These are phyloP conservation scores for Peromyscus leucopus DNA, from an alignment of 2,113 vertebrate species.

Conservation along the genomic window DNA sequence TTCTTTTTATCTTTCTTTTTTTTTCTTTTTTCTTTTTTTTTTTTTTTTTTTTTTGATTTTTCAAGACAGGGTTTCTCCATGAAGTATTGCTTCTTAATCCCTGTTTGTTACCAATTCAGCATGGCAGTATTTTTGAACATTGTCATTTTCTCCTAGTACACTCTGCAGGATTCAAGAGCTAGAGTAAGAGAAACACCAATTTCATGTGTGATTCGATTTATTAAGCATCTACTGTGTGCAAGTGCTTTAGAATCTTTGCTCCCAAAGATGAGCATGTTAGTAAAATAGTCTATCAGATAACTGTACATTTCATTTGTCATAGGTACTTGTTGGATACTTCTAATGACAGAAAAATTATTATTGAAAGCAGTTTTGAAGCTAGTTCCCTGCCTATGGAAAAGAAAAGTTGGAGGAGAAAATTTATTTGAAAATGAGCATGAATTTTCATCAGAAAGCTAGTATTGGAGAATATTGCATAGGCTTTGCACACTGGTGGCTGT, in stretches of 20 bases:
- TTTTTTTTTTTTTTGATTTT: too few relatives aligned
- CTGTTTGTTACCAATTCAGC: background rate
- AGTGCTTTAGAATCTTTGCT: constrained; percentile 1
- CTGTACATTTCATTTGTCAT: constrained; percentile 11
- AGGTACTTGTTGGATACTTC: constrained; percentile 5
- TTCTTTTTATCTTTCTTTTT: too few relatives aligned
- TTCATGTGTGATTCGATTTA: background rate
- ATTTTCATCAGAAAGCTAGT: constrained; percentile 14
- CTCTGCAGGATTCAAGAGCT: background rate
- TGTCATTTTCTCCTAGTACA: background rate
- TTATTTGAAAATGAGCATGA: constrained; percentile 40
- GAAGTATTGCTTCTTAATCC: background rate
- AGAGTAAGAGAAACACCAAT: constrained; percentile 3
- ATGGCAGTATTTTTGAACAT: constrained; percentile 8
- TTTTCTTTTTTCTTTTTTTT: too few relatives aligned
- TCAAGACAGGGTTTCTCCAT: too few relatives aligned
- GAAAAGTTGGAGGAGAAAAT: background rate
- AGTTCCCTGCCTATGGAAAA: background rate
- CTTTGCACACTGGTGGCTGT: background rate
- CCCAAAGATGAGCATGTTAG: background rate
- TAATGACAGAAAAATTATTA: background rate
- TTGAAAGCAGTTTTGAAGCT: constrained; percentile 18
- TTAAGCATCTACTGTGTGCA: background rate
- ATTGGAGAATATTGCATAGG: background rate
- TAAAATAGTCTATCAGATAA: constrained; percentile 4